Evolutionary conservation across 2,888 invertebrate species (phyloP).

Genomic region (Caenorhabditis angaria): DNA sequence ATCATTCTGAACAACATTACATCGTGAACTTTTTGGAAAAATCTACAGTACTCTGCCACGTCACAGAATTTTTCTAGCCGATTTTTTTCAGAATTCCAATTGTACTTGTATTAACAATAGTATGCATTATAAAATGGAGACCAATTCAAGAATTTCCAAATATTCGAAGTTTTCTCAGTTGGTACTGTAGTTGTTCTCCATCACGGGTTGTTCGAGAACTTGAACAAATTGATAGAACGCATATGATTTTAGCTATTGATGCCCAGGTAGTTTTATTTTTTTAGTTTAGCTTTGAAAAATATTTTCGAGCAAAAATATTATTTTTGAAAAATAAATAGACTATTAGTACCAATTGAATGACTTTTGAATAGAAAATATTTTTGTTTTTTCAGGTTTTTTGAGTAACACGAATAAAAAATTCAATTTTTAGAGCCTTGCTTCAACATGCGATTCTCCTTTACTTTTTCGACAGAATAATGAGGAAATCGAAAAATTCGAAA

Average conservation of each 20-base stretch:
- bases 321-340: no score
- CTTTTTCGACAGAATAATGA: conserved; percentile 10
- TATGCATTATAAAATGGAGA: conserved; percentile 47
- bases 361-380: no score
- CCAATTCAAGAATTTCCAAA: conserved; percentile 45
- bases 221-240: conserved; percentile 37
- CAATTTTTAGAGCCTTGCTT: conserved; percentile 29
- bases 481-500: conserved; percentile 20
- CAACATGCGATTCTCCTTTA: conserved; percentile 31
- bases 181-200: conserved; percentile 42
- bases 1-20: background rate
- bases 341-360: no score
- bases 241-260: conserved; percentile 48
- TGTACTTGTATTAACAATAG: conserved; percentile 38
- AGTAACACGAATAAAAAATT: background rate
- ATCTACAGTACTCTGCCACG: background rate
- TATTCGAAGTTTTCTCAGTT: conserved; percentile 24
- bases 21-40: background rate
- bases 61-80: background rate
- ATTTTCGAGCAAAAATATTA: no score
- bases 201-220: conserved; percentile 35
- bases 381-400: no score
- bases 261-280: conserved; percentile 25
- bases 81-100: conserved; percentile 42
- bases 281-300: no score